Base-by-base conservation (phyloP, 2,888 invertebrate species). In the Entomobrya proxima region DNA sequence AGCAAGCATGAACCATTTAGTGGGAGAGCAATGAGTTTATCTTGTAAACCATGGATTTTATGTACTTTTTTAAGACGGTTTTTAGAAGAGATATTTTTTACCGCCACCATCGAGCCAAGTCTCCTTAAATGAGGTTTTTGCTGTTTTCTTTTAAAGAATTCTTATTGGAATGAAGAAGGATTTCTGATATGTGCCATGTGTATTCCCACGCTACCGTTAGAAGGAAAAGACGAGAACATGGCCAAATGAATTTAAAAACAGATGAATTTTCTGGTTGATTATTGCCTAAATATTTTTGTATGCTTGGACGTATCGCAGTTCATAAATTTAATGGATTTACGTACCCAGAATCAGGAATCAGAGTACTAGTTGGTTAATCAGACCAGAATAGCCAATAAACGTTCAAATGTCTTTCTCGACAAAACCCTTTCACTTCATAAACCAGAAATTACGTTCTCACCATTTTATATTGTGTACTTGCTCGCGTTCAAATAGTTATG, bases 171-270 rank as follows among this genome's bases (percentile, higher is more conserved):
- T 58, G 50, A 37, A 67, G 21, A n/a, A 67, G 30, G 37, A 52
- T 35, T 61, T 47, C 18, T 64, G 50, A 84, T n/a, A 79, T 85
- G 85, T 74, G 67, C 85, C 85, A 80, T 80, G 85, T 85, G 85
- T 74, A 85, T 85, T 85, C 85, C 85, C 85, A 85, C 85, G 85
- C 85, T 85, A 50, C 35, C 18, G 9, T 64, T 50, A 24, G 58
- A 58, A 50, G 35, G 32, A 72, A 55, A 61, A 1, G 9, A 18
- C 40, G 44, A 40, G 21, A 44, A 47, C 47, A 64, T n/a, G 37
- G 24, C 27, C 40, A 6, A 44, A 44, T 44, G 21, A 47, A 50
- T 74, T 74, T 11, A 24, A 35, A 50, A 74, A 32, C 74, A 74
- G 32, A 50, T 50, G 35, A 74, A 32, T 18, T 50, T 21, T 30